A percentile compares a stretch with the other conserved stretches of the same genome.
Evolutionary conservation across 1,140 invertebrate species (phyloP).

Genomic region (Zaprionus ornatus): DNA sequence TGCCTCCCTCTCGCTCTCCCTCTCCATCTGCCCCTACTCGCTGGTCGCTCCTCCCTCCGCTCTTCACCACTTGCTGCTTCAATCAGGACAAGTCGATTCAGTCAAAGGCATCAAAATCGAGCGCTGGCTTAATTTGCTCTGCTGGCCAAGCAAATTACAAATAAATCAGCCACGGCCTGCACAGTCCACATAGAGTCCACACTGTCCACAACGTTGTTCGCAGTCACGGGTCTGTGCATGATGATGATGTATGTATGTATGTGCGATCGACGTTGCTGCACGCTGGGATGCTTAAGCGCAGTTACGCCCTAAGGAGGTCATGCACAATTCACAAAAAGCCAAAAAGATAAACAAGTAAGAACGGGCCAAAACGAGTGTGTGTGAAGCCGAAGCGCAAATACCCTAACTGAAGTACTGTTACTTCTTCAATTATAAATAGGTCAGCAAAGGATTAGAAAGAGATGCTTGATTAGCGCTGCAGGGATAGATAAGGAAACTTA

Average conservation of each 20-base stretch:
- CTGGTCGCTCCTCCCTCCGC: neutral
- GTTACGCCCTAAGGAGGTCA: conserved; percentile 74
- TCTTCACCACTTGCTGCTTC: neutral
- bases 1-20: too few species aligned
- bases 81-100: conserved; percentile 36
- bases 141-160: conserved; percentile 45
- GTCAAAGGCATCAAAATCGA: conserved; percentile 45
- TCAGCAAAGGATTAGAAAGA: neutral
- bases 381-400: neutral
- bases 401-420: neutral
- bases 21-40: neutral
- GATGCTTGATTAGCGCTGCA: neutral
- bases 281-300: conserved; percentile 51
- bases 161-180: conserved; percentile 43
- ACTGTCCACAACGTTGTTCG: neutral
- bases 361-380: too few species aligned
- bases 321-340: conserved; percentile 30
- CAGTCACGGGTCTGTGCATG: neutral
- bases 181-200: conserved; percentile 3
- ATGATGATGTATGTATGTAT: conserved; percentile 10
- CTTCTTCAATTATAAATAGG: neutral
- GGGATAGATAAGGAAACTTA: too few species aligned
- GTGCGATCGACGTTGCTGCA: conserved; percentile 12
- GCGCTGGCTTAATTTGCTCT: conserved; percentile 35
- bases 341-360: neutral